phyloP scores from a whole-genome alignment of 2,888 invertebrate genomes.

The Eumerus sabulonum region DNA sequence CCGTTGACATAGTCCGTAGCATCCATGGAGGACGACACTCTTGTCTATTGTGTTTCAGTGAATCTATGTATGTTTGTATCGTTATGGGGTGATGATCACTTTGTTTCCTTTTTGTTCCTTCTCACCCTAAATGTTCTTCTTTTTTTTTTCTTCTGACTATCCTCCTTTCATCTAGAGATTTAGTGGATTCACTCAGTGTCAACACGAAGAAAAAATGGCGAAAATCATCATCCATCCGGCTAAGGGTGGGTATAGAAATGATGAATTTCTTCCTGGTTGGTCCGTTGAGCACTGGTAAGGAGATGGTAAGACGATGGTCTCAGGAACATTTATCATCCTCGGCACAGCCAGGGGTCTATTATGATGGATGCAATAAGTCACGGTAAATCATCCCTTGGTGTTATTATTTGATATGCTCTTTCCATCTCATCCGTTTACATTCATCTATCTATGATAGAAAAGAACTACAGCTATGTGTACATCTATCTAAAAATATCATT shows the following conservation, averaged over 20 bases:
- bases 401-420: conserved; percentile 47
- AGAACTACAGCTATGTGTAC: too few relatives aligned
- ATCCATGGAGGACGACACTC: conserved; percentile 21
- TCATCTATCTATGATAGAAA: not conserved
- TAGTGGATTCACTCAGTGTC: conserved; percentile 60
- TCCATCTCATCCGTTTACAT: conserved; percentile 23
- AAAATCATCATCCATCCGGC: conserved; percentile 29
- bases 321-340: conserved; percentile 55
- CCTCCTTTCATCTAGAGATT: conserved; percentile 48
- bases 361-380: conserved; percentile 63
- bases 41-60: conserved; percentile 32
- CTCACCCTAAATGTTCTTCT: conserved; percentile 42
- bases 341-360: conserved; percentile 60
- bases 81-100: conserved; percentile 57
- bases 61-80: conserved; percentile 27
- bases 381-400: conserved; percentile 58
- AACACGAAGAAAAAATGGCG: conserved; percentile 53
- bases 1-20: too few relatives aligned
- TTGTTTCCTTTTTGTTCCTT: conserved; percentile 18
- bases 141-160: conserved; percentile 14
- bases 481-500: too few relatives aligned
- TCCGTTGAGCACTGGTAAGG: conserved; percentile 3
- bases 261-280: conserved; percentile 68
- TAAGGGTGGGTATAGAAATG: conserved; percentile 54
- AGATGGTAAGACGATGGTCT: conserved; percentile 33